A percentile compares a stretch with the other conserved stretches of the same genome.
phyloP scores from a whole-genome alignment of 1,140 invertebrate species.

The Papilio dardanus region DNA sequence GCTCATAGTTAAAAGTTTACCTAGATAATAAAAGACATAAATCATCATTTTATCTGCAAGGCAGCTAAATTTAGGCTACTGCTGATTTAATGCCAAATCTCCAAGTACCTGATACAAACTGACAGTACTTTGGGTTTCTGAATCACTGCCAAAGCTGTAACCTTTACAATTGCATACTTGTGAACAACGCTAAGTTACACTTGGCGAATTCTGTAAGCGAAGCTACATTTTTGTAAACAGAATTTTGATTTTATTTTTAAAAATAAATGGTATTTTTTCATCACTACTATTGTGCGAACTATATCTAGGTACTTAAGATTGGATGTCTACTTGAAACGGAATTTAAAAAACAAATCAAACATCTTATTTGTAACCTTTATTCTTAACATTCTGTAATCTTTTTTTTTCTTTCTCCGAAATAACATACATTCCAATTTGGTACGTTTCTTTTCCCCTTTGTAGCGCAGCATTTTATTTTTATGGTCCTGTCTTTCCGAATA shows the following conservation, averaged over 20 bases:
- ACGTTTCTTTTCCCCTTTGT: slow-evolving; percentile 59
- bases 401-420: slow-evolving; percentile 44
- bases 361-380: not conserved
- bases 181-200: slow-evolving; percentile 8
- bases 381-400: not conserved
- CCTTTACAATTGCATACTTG: slow-evolving; percentile 29
- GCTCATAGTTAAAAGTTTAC: too few species aligned
- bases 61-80: slow-evolving; percentile 16
- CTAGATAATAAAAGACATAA: too few species aligned
- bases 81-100: slow-evolving; percentile 30
- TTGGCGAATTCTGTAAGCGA: slow-evolving; percentile 20
- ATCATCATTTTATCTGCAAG: not conserved
- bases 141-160: slow-evolving; percentile 44
- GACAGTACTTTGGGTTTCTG: slow-evolving; percentile 43
- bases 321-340: too few species aligned
- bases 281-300: too few species aligned
- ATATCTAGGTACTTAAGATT: too few species aligned
- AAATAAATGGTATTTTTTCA: too few species aligned
- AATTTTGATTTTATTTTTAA: not conserved
- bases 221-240: not conserved
- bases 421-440: slow-evolving; percentile 58
- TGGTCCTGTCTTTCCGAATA: slow-evolving; percentile 65
- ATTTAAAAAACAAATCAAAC: not conserved
- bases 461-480: slow-evolving; percentile 69
- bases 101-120: slow-evolving; percentile 42